phyloP scores from a whole-genome alignment of 2,888 invertebrate species.

The Platycheirus albimanus region DNA sequence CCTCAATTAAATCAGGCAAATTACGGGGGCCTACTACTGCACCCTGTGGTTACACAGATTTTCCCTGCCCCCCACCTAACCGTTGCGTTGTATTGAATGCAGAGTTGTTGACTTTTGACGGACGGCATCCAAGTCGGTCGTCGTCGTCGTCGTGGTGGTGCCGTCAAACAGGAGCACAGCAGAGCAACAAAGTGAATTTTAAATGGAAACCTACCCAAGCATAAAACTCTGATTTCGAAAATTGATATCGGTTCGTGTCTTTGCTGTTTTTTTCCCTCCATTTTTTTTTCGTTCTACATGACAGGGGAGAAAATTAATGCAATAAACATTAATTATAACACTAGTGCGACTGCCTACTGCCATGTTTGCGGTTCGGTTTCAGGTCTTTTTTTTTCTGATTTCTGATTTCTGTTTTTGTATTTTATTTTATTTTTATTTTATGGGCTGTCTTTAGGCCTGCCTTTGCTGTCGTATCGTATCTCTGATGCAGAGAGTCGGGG shows the following conservation, averaged over 20 bases:
- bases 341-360: slow-evolving; percentile 74
- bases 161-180: slow-evolving; percentile 66
- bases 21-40: slow-evolving; percentile 65
- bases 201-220: slow-evolving; percentile 73
- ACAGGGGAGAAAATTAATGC: slow-evolving; percentile 74
- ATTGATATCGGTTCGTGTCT: slow-evolving; percentile 72
- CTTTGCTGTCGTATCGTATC: slow-evolving; percentile 26
- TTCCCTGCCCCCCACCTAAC: neutral
- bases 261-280: slow-evolving; percentile 21
- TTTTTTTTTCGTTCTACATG: slow-evolving; percentile 45
- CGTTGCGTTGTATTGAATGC: slow-evolving; percentile 14
- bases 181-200: slow-evolving; percentile 71
- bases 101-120: slow-evolving; percentile 62
- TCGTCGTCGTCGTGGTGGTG: neutral
- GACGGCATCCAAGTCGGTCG: slow-evolving; percentile 49
- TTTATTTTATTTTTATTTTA: slow-evolving; percentile 36
- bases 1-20: slow-evolving; percentile 74
- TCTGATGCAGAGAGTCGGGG: slow-evolving; percentile 9
- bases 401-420: no score
- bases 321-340: slow-evolving; percentile 75
- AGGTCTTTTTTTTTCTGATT: slow-evolving; percentile 19
- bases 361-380: slow-evolving; percentile 66
- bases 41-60: slow-evolving; percentile 49
- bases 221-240: slow-evolving; percentile 74
- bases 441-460: slow-evolving; percentile 46